Percentiles rank a stretch among this genome's conserved stretches.
phyloP scores from a whole-genome alignment of 2,888 invertebrate species.

The Macrosiphum euphorbiae region DNA sequence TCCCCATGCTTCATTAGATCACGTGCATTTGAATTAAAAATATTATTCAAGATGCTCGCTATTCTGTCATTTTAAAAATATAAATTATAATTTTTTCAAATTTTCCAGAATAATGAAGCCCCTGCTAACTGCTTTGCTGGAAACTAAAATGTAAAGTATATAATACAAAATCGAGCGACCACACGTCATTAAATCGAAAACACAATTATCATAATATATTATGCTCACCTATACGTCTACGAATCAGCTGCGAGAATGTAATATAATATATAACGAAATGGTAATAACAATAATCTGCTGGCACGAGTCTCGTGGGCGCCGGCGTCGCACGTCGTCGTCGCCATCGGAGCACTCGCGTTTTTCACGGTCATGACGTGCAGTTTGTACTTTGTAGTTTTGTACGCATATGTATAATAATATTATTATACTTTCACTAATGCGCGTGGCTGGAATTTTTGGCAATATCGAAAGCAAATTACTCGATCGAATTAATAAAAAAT shows the following conservation, averaged over 20 bases:
- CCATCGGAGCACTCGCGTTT: constrained; percentile 6
- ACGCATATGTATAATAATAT: neutral
- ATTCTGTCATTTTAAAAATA: too few relatives aligned
- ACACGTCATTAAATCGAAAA: neutral
- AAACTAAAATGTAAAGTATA: neutral
- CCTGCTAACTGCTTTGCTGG: neutral
- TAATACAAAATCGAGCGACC: neutral
- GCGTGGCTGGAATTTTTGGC: neutral
- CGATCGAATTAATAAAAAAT: constrained; percentile 23
- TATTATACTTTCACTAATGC: constrained; percentile 39
- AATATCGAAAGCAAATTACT: constrained; percentile 38
- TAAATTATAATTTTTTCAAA: too few relatives aligned
- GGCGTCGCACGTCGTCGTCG: constrained; percentile 11
- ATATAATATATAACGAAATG: neutral
- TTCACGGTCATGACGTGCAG: constrained; percentile 47
- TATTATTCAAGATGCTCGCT: too few relatives aligned
- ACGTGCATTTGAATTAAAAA: too few relatives aligned
- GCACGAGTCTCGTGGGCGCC: constrained; percentile 16
- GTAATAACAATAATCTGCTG: neutral
- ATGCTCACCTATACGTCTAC: neutral
- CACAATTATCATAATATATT: neutral
- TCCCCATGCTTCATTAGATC: too few relatives aligned
- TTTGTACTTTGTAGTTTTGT: neutral
- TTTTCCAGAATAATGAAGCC: too few relatives aligned
- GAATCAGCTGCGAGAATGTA: neutral